Base-by-base conservation (phyloP, 2,113 vertebrate genomes). In the Mesocricetus auratus region DNA sequence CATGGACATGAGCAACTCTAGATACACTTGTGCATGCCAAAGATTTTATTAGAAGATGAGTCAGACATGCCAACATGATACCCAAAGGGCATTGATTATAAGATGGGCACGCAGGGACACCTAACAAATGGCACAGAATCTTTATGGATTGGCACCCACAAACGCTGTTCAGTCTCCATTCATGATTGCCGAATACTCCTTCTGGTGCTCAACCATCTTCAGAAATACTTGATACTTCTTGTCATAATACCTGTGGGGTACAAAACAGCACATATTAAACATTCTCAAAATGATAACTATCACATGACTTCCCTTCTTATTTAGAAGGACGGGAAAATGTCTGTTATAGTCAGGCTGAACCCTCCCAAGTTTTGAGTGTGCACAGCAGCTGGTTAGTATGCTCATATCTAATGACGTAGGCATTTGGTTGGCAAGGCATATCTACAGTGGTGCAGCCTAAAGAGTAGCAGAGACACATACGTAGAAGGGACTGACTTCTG, bases 221-320 rank as follows among this genome's bases (percentile, higher is more conserved):
- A 99, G 97, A 98, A 99, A 99, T 11, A 99, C 99, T 91, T 98
- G 50, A 0, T 99, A 99, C 95, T 99, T 99, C 98, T 99, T 99
- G 96, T 99, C 98, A 87, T 99, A 99, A 97, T 99, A 99, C 90
- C 99, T 99, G 98, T 2, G 22, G 4, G 92, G 89, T 98, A 95
- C 86, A 60, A 91, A 92, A 50, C 86, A 3, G 19, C 95, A 50
- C 47, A 91, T 4, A 12, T 26, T 96, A 69, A 91, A 39, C 29
- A 47, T 78, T 39, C 17, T 82, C 75, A 87, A 87, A 26, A 86
- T 12, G 89, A 83, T n/a, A 71, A 36, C 22, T n/a, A 21, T 56
- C 33, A 73, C 0, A 9, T 26, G 24, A 29, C 21, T 86, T 74
- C 36, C 21, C 42, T 22, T 53, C 36, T 50, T 29, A 42, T 73